Percentiles rank a stretch among this genome's conserved stretches.
Conservation (phyloP, 2,113 vertebrate genomes). For the Stigmatopora nigra region DNA sequence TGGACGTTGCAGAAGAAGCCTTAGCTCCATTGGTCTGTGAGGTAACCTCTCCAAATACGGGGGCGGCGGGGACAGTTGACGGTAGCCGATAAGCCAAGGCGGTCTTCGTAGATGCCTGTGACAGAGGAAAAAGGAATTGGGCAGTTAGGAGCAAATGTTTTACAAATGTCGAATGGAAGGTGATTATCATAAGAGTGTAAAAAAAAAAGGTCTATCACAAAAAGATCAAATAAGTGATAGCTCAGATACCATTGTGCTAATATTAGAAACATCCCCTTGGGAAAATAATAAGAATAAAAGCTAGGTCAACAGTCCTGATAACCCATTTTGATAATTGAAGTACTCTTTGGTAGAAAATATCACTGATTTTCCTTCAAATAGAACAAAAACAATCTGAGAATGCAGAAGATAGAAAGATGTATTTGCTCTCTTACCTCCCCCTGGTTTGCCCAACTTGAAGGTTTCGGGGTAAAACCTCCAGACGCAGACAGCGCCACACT, state of each 20-base stretch:
- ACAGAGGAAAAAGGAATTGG: constrained; percentile 19
- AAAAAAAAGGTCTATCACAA: background rate
- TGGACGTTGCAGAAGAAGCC: constrained; percentile 66
- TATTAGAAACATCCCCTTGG: background rate
- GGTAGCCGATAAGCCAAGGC: constrained; percentile 71
- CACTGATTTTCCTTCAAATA: background rate
- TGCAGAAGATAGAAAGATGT: background rate
- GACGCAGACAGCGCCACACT: constrained; percentile 66
- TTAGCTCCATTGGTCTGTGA: constrained; percentile 81
- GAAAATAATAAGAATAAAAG: background rate
- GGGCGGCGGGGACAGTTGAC: constrained; percentile 65
- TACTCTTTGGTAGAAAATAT: background rate
- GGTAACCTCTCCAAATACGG: constrained; percentile 77
- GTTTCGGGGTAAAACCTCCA: constrained; percentile 72
- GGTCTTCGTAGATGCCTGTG: constrained; percentile 77
- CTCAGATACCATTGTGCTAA: background rate
- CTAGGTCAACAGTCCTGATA: background rate
- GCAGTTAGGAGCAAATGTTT: background rate
- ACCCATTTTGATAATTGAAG: background rate
- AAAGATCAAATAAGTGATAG: background rate
- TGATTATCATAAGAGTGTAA: background rate
- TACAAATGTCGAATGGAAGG: too few species aligned
- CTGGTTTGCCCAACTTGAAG: constrained; percentile 68
- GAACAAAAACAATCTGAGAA: background rate
- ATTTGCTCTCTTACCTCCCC: constrained; percentile 78